Base-by-base conservation (phyloP, 2,888 invertebrate species). In the Volucella bombylans region DNA sequence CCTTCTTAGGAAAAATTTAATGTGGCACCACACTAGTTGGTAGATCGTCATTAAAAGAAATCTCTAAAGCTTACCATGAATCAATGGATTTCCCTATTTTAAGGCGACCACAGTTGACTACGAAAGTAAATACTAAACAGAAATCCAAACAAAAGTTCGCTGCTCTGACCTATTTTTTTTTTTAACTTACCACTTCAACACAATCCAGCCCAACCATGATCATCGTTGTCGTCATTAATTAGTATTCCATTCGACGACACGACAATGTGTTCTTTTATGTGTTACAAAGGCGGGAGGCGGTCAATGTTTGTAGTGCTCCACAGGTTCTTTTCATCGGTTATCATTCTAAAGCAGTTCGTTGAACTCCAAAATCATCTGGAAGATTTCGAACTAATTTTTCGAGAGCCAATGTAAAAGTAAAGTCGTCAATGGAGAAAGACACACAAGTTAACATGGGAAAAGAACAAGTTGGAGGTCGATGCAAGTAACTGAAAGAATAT, bases 121-220 rank as follows among this genome's bases (percentile, higher is more conserved):
- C 47, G 14, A 18, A 57, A 39, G 38, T 39, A 41, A 69, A 57
- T 62, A 61, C 61, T 11, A 31, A 54, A 50, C 45, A 68, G n/a
- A 45, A 61, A 64, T 23, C 50, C 76, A 62, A 65, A 77, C 54
- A 74, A 73, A 65, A 67, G 50, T 50, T 68, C 55, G 55, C 67
- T 50, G 55, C 49, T 65, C 69, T 83, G 82, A 83, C 82, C 82
- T 79, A 83, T 83, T 83, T 69, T 59, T 49, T 39, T 83, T 69
- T 59, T 49, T 23, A 65, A 79, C 69, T 74, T 55, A 79, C 78
- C 79, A 73, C 67, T 73, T 64, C 62, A 43, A 59, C 72, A 77
- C 71, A 61, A 72, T 68, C 77, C 71, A 77, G 31, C 78, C 31
- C 45, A 68, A 65, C 59, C 64, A 68, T n/a, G 73, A 74, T 74